Conservation (phyloP, 2,888 invertebrate genomes). For the Phortica magna region DNA sequence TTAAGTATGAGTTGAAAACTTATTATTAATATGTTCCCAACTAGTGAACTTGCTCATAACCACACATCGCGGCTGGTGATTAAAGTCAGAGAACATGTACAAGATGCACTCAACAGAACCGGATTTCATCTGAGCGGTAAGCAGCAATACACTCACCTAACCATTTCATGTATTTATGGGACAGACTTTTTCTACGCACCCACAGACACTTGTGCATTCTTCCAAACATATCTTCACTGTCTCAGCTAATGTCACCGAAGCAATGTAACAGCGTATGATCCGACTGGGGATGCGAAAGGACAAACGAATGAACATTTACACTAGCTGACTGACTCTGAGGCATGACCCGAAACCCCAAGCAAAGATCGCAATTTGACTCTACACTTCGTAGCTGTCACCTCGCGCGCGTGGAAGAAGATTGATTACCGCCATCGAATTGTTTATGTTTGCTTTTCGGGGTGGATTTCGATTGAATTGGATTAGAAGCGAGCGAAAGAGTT, state of each 20-base stretch:
- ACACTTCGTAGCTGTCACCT: conserved; percentile 78
- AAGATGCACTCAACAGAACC: too few species aligned
- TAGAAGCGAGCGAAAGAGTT: conserved; percentile 69
- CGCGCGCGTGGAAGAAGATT: conserved; percentile 78
- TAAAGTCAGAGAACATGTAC: too few species aligned
- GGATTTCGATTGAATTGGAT: conserved; percentile 67
- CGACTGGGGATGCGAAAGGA: conserved; percentile 7
- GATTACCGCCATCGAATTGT: conserved; percentile 79
- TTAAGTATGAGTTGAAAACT: too few species aligned
- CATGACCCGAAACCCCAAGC: conserved; percentile 51
- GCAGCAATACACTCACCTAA: conserved; percentile 38
- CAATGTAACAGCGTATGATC: conserved; percentile 19
- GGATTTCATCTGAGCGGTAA: too few species aligned
- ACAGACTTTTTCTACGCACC: conserved; percentile 35
- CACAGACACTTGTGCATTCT: conserved; percentile 21
- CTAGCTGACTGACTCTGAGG: conserved; percentile 41
- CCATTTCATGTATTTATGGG: conserved; percentile 37
- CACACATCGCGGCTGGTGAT: too few species aligned
- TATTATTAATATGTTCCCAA: too few species aligned
- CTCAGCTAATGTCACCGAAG: conserved; percentile 15
- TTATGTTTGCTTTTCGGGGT: conserved; percentile 62
- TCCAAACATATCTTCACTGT: background rate
- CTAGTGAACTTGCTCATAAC: too few species aligned
- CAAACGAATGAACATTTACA: background rate
- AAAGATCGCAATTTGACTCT: conserved; percentile 77